Evolutionary conservation across 2,797 vertebrate genomes (phyloP).

Genomic region (Bufotes viridis): DNA sequence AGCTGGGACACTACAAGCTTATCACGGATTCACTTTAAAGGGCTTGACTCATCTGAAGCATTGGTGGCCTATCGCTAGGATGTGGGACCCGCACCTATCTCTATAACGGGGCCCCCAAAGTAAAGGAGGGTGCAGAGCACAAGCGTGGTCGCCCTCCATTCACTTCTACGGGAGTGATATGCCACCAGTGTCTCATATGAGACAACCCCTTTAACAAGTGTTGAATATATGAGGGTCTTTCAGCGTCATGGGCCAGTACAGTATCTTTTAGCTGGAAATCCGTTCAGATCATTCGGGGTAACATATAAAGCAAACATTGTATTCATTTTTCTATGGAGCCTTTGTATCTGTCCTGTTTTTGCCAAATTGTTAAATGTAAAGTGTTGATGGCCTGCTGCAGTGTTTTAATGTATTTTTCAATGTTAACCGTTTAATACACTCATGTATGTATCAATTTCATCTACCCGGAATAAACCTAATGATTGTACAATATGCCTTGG

Average conservation of each 20-base stretch:
- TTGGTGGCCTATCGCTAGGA: too few relatives aligned
- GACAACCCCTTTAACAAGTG: too few relatives aligned
- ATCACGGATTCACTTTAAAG: neutral
- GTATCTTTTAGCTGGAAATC: neutral
- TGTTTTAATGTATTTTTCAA: slow-evolving; percentile 17
- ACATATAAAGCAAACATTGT: neutral
- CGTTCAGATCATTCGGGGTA: neutral
- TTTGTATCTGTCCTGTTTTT: neutral
- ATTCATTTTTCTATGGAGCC: neutral
- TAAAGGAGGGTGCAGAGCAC: too few relatives aligned
- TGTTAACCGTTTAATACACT: neutral
- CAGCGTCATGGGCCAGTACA: neutral
- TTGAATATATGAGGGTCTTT: neutral
- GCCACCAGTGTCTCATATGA: too few relatives aligned
- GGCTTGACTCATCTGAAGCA: too few relatives aligned
- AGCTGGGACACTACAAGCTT: neutral
- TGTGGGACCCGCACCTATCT: too few relatives aligned
- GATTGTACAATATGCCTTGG: neutral
- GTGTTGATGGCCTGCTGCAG: neutral
- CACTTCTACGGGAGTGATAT: too few relatives aligned
- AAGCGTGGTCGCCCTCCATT: too few relatives aligned
- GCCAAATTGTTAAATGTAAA: slow-evolving; percentile 7
- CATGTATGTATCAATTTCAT: slow-evolving; percentile 3
- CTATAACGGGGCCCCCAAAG: too few relatives aligned
- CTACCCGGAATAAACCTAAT: neutral